Percentiles rank a stretch among this genome's conserved stretches.
phyloP scores from a whole-genome alignment of 2,113 vertebrate species.

The Tiliqua scincoides region DNA sequence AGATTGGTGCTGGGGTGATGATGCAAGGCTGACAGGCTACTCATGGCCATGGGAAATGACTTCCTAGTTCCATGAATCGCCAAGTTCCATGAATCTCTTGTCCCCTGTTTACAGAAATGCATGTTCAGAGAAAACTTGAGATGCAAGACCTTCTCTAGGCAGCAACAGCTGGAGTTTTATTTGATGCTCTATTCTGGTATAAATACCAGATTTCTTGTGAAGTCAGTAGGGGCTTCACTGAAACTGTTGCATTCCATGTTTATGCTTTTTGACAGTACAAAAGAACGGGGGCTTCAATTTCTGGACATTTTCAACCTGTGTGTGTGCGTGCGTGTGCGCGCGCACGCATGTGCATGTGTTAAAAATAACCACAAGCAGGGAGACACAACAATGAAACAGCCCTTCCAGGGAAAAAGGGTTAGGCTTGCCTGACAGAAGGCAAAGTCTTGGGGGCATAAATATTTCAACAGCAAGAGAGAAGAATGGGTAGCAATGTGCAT shows the following conservation, averaged over 20 bases:
- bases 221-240: too few species aligned
- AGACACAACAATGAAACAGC: not conserved
- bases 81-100: not conserved
- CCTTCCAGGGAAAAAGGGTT: not conserved
- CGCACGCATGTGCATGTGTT: too few species aligned
- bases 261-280: not conserved
- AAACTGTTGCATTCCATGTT: too few species aligned
- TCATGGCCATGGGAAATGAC: too few species aligned
- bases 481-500: too few species aligned
- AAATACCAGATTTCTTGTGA: not conserved
- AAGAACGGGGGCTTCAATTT: not conserved
- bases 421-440: too few species aligned
- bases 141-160: not conserved
- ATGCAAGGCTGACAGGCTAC: not conserved
- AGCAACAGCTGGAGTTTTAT: not conserved
- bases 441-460: not conserved
- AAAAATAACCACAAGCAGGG: not conserved
- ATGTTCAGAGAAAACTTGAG: not conserved
- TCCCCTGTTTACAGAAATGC: too few species aligned
- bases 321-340: too few species aligned
- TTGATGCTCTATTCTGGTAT: not conserved
- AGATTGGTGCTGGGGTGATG: not conserved
- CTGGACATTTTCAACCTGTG: not conserved
- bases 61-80: not conserved
- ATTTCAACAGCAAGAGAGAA: not conserved